Evolutionary conservation across 2,113 vertebrate species (phyloP).

Genomic region (Periophthalmus modestus): DNA sequence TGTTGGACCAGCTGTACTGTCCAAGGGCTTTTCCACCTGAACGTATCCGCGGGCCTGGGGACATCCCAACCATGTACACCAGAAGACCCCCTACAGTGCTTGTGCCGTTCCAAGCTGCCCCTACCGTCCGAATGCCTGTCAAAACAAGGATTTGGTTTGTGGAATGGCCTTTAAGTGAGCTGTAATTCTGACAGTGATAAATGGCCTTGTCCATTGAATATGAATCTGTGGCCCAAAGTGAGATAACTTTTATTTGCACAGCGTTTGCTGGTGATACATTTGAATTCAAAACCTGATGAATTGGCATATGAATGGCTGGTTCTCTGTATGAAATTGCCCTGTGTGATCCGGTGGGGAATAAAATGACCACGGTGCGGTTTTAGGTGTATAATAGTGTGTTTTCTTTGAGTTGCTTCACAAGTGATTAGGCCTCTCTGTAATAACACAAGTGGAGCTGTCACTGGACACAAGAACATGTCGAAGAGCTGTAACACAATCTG

Average conservation of each 20-base stretch:
- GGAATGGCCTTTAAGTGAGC: constrained; percentile 79
- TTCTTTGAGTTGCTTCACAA: constrained; percentile 45
- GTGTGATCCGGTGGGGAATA: constrained; percentile 29
- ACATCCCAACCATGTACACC: constrained; percentile 54
- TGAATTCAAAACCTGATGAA: constrained; percentile 46
- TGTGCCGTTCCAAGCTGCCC: constrained; percentile 57
- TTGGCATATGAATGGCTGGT: constrained; percentile 35
- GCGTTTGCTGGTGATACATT: constrained; percentile 43
- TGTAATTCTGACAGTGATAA: constrained; percentile 88
- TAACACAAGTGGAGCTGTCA: constrained; percentile 59
- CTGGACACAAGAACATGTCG: constrained; percentile 23
- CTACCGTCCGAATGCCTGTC: constrained; percentile 82
- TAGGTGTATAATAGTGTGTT: constrained; percentile 40
- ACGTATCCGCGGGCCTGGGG: constrained; percentile 62
- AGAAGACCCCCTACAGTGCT: constrained; percentile 67
- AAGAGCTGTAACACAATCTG: constrained; percentile 43
- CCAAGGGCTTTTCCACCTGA: constrained; percentile 69
- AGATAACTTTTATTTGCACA: constrained; percentile 77
- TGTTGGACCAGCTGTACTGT: constrained; percentile 48
- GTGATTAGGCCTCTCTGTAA: constrained; percentile 36
- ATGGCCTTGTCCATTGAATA: constrained; percentile 85
- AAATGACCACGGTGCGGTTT: constrained; percentile 54
- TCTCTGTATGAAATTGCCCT: constrained; percentile 15
- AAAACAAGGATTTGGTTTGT: constrained; percentile 81
- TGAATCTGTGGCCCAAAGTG: constrained; percentile 79